Conservation (phyloP, 1,140 invertebrate genomes). For the Sycophila sp. region DNA sequence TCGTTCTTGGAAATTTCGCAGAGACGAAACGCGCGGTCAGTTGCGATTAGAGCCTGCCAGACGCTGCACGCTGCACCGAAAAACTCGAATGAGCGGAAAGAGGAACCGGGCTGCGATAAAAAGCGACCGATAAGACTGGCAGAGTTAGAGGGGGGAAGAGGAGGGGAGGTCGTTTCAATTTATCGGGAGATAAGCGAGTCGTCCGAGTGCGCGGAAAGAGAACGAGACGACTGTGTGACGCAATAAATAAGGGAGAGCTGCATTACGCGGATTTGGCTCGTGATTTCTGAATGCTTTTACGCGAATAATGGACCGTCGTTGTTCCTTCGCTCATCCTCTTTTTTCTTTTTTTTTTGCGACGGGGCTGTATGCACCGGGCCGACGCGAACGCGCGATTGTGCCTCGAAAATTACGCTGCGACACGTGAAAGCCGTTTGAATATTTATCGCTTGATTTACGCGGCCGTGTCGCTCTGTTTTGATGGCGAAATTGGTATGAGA, state of each 20-base stretch:
- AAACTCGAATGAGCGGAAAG: not conserved
- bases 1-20: too few species aligned
- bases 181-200: not conserved
- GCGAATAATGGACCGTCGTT: conserved; percentile 6
- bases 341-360: not conserved
- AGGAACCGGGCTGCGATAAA: not conserved
- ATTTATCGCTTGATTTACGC: conserved; percentile 31
- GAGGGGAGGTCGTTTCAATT: not conserved
- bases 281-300: conserved; percentile 10
- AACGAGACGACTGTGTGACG: not conserved
- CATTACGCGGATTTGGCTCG: not conserved
- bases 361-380: too few species aligned
- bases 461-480: too few species aligned
- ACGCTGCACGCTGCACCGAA: not conserved
- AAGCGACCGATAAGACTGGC: not conserved
- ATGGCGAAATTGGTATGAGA: conserved; percentile 7
- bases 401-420: conserved; percentile 7
- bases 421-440: conserved; percentile 24
- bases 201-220: not conserved
- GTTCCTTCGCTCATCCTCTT: not conserved
- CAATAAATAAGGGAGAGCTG: not conserved
- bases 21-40: not conserved
- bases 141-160: not conserved
- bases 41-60: not conserved
- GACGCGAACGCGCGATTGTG: not conserved